Conservation (phyloP, 2,888 invertebrate genomes). For the Harmothoe impar region DNA sequence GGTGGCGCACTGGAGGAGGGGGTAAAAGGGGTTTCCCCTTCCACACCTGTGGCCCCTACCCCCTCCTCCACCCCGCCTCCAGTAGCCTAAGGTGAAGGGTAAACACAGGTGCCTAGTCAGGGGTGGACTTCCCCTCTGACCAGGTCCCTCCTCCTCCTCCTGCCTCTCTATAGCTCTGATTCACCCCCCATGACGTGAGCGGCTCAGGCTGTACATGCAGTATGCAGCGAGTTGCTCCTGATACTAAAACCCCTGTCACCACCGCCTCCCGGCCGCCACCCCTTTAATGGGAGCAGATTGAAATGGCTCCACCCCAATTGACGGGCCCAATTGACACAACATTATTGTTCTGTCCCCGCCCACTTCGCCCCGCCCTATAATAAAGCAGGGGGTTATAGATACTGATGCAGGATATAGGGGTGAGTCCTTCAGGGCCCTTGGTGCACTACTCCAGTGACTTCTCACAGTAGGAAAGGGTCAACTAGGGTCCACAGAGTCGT, state of each 20-base stretch:
- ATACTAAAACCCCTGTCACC: conserved; percentile 16
- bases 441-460: too few relatives aligned
- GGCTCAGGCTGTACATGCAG: background rate
- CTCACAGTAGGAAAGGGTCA: too few relatives aligned
- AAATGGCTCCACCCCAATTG: background rate
- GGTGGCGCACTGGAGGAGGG: background rate
- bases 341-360: too few relatives aligned
- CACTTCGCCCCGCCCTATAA: too few relatives aligned
- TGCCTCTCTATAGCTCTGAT: conserved; percentile 5
- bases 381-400: too few relatives aligned
- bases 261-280: background rate
- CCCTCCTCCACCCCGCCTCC: background rate
- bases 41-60: conserved; percentile 4
- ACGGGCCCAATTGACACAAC: too few relatives aligned
- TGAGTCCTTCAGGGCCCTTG: too few relatives aligned
- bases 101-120: conserved; percentile 13
- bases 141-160: background rate
- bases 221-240: background rate
- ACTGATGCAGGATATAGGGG: too few relatives aligned
- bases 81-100: background rate
- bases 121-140: conserved; percentile 20
- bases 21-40: conserved; percentile 29
- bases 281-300: background rate
- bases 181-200: conserved; percentile 16
- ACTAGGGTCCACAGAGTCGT: too few relatives aligned